Evolutionary conservation across 1,140 invertebrate genomes (phyloP).

Genomic region (Varroa destructor): DNA sequence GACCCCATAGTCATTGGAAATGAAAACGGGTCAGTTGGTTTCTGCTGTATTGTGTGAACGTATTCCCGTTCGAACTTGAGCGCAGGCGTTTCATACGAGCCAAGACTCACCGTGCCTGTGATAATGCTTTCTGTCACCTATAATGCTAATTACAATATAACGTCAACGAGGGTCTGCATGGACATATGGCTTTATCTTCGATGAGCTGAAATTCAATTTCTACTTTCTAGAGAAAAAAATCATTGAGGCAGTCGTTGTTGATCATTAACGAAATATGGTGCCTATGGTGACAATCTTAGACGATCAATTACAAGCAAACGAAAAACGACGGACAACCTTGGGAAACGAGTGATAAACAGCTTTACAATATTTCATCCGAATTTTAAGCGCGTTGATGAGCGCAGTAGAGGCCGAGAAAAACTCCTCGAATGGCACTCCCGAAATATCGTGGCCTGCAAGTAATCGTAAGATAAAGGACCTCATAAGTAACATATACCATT

Average conservation of each 20-base stretch:
- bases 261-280: too few species aligned
- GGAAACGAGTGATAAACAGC: conserved; percentile 5
- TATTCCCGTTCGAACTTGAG: conserved; percentile 1
- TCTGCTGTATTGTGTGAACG: conserved; percentile 56
- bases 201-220: too few species aligned
- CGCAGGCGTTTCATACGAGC: background rate
- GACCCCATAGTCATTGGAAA: conserved; percentile 37
- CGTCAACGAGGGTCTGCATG: too few species aligned
- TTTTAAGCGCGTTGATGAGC: conserved; percentile 14
- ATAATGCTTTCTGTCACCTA: background rate
- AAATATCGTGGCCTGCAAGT: conserved; percentile 1
- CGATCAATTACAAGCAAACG: too few species aligned
- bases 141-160: background rate
- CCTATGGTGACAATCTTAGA: too few species aligned
- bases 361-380: conserved; percentile 22
- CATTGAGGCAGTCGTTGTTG: too few species aligned
- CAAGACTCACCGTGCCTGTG: background rate
- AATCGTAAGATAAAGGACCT: too few species aligned
- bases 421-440: conserved; percentile 9
- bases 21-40: conserved; percentile 66
- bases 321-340: background rate
- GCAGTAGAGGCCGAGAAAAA: background rate
- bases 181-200: too few species aligned
- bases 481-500: too few species aligned
- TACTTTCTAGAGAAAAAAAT: too few species aligned